Conservation (phyloP, 2,113 vertebrate genomes). For the Acrocephalus kingi region DNA sequence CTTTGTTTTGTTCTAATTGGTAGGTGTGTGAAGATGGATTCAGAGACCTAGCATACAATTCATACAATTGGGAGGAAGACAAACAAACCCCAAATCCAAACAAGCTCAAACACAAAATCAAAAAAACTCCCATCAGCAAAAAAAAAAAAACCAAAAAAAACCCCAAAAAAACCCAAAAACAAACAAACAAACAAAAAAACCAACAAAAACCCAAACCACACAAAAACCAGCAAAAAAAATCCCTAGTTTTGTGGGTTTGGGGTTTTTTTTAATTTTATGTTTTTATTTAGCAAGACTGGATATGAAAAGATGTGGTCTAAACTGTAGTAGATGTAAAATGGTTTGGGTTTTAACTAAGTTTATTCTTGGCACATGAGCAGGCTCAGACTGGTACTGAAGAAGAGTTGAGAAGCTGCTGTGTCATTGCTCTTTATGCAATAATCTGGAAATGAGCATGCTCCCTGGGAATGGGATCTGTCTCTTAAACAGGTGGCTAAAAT, state of each 20-base stretch:
- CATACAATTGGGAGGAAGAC: accelerated
- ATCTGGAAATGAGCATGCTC: background rate
- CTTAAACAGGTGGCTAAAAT: background rate
- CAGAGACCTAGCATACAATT: background rate
- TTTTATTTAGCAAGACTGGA: background rate
- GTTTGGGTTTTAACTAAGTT: background rate
- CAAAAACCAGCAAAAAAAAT: background rate
- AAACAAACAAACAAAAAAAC: too few relatives aligned
- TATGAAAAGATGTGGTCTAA: background rate
- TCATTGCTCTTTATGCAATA: background rate
- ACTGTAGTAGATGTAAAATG: background rate
- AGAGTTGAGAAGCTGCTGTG: background rate
- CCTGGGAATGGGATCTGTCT: background rate
- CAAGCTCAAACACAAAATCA: background rate
- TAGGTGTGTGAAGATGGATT: background rate
- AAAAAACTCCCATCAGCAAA: too few relatives aligned
- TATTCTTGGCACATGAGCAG: background rate
- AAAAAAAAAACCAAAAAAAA: too few relatives aligned
- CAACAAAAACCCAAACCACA: too few relatives aligned
- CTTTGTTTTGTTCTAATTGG: background rate
- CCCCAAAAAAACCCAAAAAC: too few relatives aligned
- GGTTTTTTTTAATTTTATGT: accelerated
- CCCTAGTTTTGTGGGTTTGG: background rate
- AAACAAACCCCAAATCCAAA: background rate
- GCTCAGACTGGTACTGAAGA: background rate